These are phyloP conservation scores for Ellobius talpinus DNA, from an alignment of 2,113 vertebrate species.

Conservation along the genomic window DNA sequence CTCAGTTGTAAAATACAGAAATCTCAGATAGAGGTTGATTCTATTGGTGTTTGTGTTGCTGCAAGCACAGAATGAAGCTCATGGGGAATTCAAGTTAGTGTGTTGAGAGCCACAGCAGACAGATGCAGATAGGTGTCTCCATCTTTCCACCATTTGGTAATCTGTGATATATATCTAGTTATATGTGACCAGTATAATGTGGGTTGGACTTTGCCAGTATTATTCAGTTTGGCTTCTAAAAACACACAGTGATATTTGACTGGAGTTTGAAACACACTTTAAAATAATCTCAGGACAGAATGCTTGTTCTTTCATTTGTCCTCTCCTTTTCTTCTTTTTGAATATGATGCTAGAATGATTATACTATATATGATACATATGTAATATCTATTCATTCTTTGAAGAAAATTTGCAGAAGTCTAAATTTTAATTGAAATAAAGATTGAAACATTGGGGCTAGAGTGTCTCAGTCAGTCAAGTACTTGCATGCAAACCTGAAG, in stretches of 20 bases:
- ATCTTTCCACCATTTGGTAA: not conserved
- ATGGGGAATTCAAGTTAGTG: not conserved
- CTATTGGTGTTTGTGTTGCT: constrained; percentile 18
- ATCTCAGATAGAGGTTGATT: not conserved
- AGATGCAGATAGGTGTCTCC: not conserved
- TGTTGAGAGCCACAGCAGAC: not conserved
- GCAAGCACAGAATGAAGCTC: not conserved
- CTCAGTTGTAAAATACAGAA: not conserved
- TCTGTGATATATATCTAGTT: not conserved
- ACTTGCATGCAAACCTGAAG: not conserved
- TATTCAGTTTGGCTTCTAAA: not conserved
- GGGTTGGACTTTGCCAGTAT: not conserved
- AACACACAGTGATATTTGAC: not conserved
- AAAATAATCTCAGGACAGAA: not conserved
- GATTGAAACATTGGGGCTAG: not conserved
- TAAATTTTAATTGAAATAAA: not conserved
- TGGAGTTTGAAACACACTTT: not conserved
- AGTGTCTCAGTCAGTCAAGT: not conserved
- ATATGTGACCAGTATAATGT: not conserved
- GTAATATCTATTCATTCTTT: not conserved
- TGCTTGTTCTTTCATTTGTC: not conserved
- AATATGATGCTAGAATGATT: not conserved
- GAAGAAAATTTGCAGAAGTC: constrained; percentile 2
- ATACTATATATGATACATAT: not conserved
- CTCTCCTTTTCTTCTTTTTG: not conserved